phyloP scores from a whole-genome alignment of 2,113 vertebrate species.

The Hippocampus zosterae region DNA sequence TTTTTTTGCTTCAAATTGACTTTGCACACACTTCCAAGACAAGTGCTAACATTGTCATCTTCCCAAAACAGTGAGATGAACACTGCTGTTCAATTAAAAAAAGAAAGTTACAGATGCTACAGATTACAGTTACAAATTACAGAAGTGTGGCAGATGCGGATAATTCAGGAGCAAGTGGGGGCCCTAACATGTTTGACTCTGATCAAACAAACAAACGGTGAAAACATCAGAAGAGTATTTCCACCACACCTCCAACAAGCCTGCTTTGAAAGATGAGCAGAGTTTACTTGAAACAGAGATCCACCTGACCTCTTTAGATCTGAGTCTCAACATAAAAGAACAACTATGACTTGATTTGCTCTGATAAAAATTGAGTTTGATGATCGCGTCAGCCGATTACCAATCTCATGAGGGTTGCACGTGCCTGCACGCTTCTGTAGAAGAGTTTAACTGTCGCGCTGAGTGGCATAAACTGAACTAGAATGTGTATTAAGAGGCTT shows the following conservation, averaged over 20 bases:
- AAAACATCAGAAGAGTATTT: slow-evolving; percentile 43
- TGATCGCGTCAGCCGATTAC: neutral
- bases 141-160: slow-evolving; percentile 22
- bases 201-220: slow-evolving; percentile 58
- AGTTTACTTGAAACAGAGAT: slow-evolving; percentile 36
- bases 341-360: slow-evolving; percentile 16
- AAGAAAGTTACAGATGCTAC: neutral
- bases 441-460: neutral
- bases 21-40: too few relatives aligned
- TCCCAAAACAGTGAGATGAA: too few relatives aligned
- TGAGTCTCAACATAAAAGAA: slow-evolving; percentile 39
- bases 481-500: neutral
- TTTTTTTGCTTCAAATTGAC: too few relatives aligned
- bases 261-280: slow-evolving; percentile 58
- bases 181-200: slow-evolving; percentile 42
- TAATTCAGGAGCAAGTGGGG: slow-evolving; percentile 45
- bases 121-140: too few relatives aligned
- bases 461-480: neutral
- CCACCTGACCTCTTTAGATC: slow-evolving; percentile 33
- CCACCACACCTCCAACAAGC: slow-evolving; percentile 53
- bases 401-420: slow-evolving; percentile 16
- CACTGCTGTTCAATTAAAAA: neutral
- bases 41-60: too few relatives aligned
- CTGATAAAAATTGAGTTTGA: slow-evolving; percentile 1
- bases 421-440: slow-evolving; percentile 8